Percentiles rank a stretch among this genome's conserved stretches.
Evolutionary conservation across 2,797 vertebrate species (phyloP).

Genomic region (Taenioides sp.): DNA sequence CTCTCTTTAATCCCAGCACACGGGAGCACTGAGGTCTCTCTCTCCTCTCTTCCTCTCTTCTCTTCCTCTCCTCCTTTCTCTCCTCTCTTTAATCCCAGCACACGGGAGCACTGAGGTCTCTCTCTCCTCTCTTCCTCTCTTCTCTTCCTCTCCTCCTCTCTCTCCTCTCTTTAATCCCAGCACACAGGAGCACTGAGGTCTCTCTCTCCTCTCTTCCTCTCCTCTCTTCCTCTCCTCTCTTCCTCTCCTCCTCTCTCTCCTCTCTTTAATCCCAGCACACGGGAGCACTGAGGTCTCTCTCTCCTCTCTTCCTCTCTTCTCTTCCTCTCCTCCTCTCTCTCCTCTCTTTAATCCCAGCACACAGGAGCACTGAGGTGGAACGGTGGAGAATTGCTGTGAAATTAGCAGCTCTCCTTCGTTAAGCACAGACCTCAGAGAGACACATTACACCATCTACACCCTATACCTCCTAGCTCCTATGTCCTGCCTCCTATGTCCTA

Average conservation of each 20-base stretch:
- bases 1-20: too few species aligned
- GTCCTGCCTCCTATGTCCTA: not conserved
- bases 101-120: too few species aligned
- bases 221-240: too few species aligned
- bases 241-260: too few species aligned
- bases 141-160: not conserved
- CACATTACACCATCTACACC: constrained; percentile 3
- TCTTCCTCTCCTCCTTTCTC: too few species aligned
- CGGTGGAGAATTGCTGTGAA: constrained; percentile 95
- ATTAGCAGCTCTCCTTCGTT: constrained; percentile 94
- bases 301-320: not conserved
- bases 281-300: not conserved
- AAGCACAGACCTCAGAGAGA: constrained; percentile 65
- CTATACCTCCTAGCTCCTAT: not conserved
- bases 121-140: not conserved
- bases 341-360: constrained; percentile 63
- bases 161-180: constrained; percentile 64
- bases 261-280: too few species aligned
- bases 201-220: too few species aligned
- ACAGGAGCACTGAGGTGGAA: constrained; percentile 83
- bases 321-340: not conserved
- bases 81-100: too few species aligned
- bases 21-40: too few species aligned
- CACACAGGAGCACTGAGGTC: constrained; percentile 73
- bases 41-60: too few species aligned